Percentiles rank a stretch among this genome's conserved stretches.
These are phyloP conservation scores for Bos indicus DNA, from an alignment of 2,113 vertebrate species.

Conservation along the genomic window DNA sequence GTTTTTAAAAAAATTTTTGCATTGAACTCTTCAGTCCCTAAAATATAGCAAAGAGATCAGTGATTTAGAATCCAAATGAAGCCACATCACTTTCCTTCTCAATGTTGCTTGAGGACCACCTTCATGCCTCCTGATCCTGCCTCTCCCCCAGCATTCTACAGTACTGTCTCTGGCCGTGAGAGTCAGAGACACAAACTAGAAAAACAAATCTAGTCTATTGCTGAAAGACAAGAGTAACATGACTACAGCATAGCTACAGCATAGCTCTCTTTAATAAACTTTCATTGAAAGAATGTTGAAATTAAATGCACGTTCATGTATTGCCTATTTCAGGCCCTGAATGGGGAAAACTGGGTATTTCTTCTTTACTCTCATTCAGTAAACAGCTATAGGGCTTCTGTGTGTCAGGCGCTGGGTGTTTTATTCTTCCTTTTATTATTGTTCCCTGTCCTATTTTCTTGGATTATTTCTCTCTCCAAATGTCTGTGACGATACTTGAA, in stretches of 20 bases:
- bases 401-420: not conserved
- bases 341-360: not conserved
- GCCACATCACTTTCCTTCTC: not conserved
- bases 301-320: not conserved
- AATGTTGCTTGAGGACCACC: too few relatives aligned
- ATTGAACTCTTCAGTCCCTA: not conserved
- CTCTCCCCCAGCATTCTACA: not conserved
- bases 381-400: not conserved
- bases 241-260: not conserved
- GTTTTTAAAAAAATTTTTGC: not conserved
- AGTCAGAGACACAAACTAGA: not conserved
- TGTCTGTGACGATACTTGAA: not conserved
- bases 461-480: not conserved
- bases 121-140: not conserved
- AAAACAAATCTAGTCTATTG: slow-evolving; percentile 4
- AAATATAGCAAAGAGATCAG: not conserved
- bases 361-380: not conserved
- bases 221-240: not conserved
- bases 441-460: not conserved
- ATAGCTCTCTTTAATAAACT: not conserved
- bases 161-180: not conserved
- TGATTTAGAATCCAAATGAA: not conserved
- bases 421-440: slow-evolving; percentile 14
- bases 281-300: not conserved
- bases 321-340: not conserved